phyloP scores from a whole-genome alignment of 1,140 invertebrate genomes.

The Semibalanus balanoides region DNA sequence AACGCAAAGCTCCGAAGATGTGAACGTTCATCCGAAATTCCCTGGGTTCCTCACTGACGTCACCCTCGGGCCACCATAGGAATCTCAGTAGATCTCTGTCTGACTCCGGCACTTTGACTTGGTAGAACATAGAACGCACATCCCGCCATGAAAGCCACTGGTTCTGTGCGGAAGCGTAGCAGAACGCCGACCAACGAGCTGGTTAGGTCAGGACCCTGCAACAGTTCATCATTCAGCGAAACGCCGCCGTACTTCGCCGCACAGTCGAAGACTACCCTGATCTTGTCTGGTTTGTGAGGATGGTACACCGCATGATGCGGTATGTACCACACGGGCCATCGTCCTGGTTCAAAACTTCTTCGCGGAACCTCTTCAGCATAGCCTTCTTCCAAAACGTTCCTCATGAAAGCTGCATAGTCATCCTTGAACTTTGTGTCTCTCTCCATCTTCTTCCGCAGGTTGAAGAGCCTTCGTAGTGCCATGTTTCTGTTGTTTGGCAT shows the following conservation, averaged over 20 bases:
- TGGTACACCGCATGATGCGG: conserved; percentile 22
- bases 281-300: conserved; percentile 21
- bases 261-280: conserved; percentile 25
- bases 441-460: too few species aligned
- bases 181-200: conserved; percentile 22
- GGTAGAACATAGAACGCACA: conserved; percentile 25
- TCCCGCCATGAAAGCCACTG: conserved; percentile 22
- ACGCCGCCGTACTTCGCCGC: conserved; percentile 16
- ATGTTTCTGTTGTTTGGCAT: too few species aligned
- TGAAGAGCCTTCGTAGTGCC: too few species aligned
- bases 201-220: conserved; percentile 22
- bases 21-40: conserved; percentile 3
- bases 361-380: too few species aligned
- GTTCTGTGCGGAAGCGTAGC: conserved; percentile 21
- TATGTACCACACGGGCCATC: conserved; percentile 14
- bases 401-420: too few species aligned
- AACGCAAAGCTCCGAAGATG: conserved; percentile 4
- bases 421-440: too few species aligned
- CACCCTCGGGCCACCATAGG: conserved; percentile 1
- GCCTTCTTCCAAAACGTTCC: too few species aligned
- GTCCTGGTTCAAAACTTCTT: too few species aligned
- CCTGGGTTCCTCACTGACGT: neutral
- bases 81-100: neutral
- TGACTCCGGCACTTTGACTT: conserved; percentile 9
- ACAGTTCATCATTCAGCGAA: conserved; percentile 22